Conservation (phyloP, 37 sponge, comb jelly and placozoan species). For the Amphimedon queenslandica region DNA sequence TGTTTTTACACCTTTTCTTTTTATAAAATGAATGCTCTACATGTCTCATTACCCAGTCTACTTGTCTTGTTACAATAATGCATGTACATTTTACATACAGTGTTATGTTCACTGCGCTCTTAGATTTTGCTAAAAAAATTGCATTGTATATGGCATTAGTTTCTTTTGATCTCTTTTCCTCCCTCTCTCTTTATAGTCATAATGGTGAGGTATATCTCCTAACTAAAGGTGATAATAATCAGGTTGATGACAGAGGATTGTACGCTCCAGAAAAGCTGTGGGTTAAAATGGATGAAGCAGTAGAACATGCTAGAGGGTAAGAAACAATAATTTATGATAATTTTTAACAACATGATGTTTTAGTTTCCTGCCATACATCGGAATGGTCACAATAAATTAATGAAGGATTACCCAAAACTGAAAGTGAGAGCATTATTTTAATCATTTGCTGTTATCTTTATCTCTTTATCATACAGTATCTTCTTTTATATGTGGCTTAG, state of each 20-base stretch:
- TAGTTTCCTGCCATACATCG: slow-evolving; percentile 91
- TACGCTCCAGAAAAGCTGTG: slow-evolving; percentile 89
- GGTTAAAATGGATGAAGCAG: slow-evolving; percentile 80
- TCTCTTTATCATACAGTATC: slow-evolving; percentile 47
- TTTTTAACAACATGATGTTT: not conserved
- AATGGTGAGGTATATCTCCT: slow-evolving; percentile 80
- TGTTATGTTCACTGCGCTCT: too few species aligned
- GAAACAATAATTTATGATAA: not conserved
- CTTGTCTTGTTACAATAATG: too few species aligned
- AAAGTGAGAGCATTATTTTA: slow-evolving; percentile 55
- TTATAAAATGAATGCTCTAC: too few species aligned
- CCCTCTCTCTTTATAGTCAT: slow-evolving; percentile 24
- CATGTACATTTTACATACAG: too few species aligned
- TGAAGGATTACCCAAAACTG: slow-evolving; percentile 98
- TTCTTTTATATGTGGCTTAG: slow-evolving; percentile 65
- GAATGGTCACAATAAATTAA: slow-evolving; percentile 98
- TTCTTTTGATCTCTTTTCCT: not conserved
- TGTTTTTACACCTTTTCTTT: too few species aligned
- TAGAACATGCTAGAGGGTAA: slow-evolving; percentile 93
- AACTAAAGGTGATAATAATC: slow-evolving; percentile 98
- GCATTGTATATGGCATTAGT: too few species aligned
- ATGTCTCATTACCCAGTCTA: too few species aligned
- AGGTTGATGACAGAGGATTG: slow-evolving; percentile 91
- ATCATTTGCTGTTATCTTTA: not conserved
- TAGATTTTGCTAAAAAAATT: too few species aligned